Conservation (phyloP, 1,140 invertebrate genomes). For the Phthorimaea operculella region DNA sequence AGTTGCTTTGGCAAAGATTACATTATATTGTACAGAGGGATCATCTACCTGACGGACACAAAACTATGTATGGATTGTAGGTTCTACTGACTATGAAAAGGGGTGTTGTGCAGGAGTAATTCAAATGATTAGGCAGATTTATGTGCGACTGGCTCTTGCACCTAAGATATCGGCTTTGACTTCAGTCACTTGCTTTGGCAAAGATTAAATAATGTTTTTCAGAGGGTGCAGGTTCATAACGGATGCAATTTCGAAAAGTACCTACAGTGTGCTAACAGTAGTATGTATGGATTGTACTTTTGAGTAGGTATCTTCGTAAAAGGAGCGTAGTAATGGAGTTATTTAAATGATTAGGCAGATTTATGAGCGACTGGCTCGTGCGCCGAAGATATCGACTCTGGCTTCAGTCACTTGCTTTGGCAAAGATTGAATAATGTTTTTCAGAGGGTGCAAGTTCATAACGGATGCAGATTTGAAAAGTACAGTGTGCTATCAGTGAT, state of each 20-base stretch:
- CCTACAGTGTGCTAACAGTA: too few relatives aligned
- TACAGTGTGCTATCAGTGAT: too few relatives aligned
- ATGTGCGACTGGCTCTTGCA: conserved; percentile 19
- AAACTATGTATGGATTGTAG: too few relatives aligned
- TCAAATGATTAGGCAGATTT: conserved; percentile 22
- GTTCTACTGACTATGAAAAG: too few relatives aligned
- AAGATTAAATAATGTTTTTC: neutral
- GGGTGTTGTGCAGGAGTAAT: conserved; percentile 24
- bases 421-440: neutral
- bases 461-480: too few relatives aligned
- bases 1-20: neutral
- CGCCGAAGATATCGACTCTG: conserved; percentile 19
- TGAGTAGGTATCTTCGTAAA: too few relatives aligned
- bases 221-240: too few relatives aligned
- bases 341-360: conserved; percentile 19
- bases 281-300: too few relatives aligned
- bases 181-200: neutral
- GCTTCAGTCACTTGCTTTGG: neutral
- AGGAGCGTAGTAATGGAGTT: conserved; percentile 23
- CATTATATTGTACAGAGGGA: too few relatives aligned
- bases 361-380: conserved; percentile 24
- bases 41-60: too few relatives aligned
- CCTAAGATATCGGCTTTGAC: conserved; percentile 19
- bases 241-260: too few relatives aligned
- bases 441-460: too few relatives aligned